Evolutionary conservation across 64 coral and sea anemone species (phyloP).

Genomic region (Pocillopora verrucosa): DNA sequence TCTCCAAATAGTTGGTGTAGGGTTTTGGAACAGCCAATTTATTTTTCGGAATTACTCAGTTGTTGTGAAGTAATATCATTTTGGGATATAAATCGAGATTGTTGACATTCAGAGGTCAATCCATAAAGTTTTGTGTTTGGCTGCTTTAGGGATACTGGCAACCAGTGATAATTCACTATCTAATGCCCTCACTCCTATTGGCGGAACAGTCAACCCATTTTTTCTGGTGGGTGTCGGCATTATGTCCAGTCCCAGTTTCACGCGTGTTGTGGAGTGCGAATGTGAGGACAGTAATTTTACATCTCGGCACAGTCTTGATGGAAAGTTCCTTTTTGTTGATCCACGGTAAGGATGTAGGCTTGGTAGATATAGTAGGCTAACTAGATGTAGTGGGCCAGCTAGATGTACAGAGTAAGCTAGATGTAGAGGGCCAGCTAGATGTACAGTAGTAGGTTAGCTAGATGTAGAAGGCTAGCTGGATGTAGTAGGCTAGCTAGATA

Average conservation of each 20-base stretch:
- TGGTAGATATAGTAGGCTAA: neutral
- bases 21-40: too few species aligned
- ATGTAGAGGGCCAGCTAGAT: too few species aligned
- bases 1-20: too few species aligned
- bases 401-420: too few species aligned
- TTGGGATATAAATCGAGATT: too few species aligned
- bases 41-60: too few species aligned
- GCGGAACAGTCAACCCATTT: neutral
- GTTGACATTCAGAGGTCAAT: too few species aligned
- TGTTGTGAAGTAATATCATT: too few species aligned
- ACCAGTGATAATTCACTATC: neutral
- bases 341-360: slow-evolving; percentile 36
- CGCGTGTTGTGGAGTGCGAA: slow-evolving; percentile 6
- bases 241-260: slow-evolving; percentile 25
- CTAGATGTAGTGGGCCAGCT: too few species aligned
- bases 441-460: too few species aligned
- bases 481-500: too few species aligned
- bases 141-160: neutral
- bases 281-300: slow-evolving; percentile 32
- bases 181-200: neutral
- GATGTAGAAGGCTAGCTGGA: too few species aligned
- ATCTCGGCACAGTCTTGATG: slow-evolving; percentile 75
- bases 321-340: slow-evolving; percentile 77
- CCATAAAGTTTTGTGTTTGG: neutral
- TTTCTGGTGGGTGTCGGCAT: slow-evolving; percentile 48